Evolutionary conservation across 2,797 vertebrate genomes (phyloP), one percentile per base, ranked within the genome.

Genomic region (Otolemur crassicaudatus): DNA sequence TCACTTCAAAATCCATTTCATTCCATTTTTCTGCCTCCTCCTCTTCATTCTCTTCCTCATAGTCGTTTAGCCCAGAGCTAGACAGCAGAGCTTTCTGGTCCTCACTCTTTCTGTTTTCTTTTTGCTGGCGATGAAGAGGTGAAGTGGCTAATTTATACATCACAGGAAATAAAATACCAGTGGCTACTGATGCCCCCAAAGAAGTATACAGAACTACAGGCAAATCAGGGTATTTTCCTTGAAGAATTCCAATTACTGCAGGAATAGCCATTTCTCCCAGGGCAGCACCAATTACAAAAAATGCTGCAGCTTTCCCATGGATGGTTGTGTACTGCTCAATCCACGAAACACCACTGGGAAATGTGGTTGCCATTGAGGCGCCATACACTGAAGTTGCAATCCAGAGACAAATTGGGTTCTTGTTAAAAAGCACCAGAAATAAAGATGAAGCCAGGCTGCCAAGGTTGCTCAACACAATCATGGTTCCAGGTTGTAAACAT

Each of bases 281-380:
- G 0, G 99, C 99, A 0, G 99, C 99, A 0, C 99, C 99, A 0
- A 99, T 96, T 43, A 99, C 99, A 0, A 99, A 99, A 9, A 98
- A 95, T 0, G 99, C 98, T 0, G 99, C 99, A 0, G 99, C 98
- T 72, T 98, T 99, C 0, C 99, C 99, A 0, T 98, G 99, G 77
- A 99, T 98, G 0, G 98, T 98, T 0, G 99, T 99, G 98, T 99
- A 99, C 98, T 99, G 99, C 94, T 99, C 99, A 69, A 99, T 67
- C 99, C 99, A 99, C 56, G 99, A 99, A 85, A 99, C 97, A 1
- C 99, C 99, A 1, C 99, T 99, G 95, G 99, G 99, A 97, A 99
- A 99, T 8, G 98, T 99, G 77, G 99, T 98, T 2, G 99, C 99
- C 99, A 99, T 99, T 0, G 99, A 99, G 0, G 99, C 99, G 0